Base-by-base conservation (phyloP, 1,140 invertebrate genomes). In the Acromyrmex charruanus region DNA sequence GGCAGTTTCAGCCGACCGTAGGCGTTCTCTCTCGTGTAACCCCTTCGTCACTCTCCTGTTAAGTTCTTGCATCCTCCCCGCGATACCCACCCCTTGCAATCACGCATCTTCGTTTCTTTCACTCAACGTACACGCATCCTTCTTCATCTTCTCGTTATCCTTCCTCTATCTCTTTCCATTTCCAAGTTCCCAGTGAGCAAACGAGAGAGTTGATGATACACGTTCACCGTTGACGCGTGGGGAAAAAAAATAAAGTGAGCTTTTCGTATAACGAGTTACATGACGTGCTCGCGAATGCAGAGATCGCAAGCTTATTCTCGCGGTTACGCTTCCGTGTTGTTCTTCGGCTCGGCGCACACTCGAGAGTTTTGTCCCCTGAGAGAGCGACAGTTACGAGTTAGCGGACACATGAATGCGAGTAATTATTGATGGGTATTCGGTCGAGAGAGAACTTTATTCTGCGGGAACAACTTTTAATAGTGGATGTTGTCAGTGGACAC, bases 361-460 rank as follows among this genome's bases (percentile, higher is more conserved):
- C 68, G 69, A 84, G 39, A 74, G 68, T 84, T 74, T 71, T 61
- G 68, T 75, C 80, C 80, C 80, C 18, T 39, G 80, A 61, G 80
- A 74, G 69, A 61, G 80, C 68, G 80, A 61, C 80, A 84, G 80
- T 84, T 74, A 74, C 69, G 69, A 84, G 80, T 84, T 84, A 74
- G 69, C 44, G 28, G 69, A 84, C 80, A 84, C 39, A 49, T 84
- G 69, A 84, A 84, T 84, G 68, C 69, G 80, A 84, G 69, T 84
- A 84, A 84, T 84, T 84, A 84, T 84, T 84, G 80, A 84, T 84
- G 69, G 55, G 25, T 84, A 74, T 84, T 84, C 69, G 80, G 68
- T 61, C 80, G 25, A 84, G 72, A 75, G 69, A 75, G 80, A 75
- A 65, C 55, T 84, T 84, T 74, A 84, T 84, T 84, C 55, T 63